Base-by-base conservation (phyloP, 2,888 invertebrate species). In the Cabera pusaria region DNA sequence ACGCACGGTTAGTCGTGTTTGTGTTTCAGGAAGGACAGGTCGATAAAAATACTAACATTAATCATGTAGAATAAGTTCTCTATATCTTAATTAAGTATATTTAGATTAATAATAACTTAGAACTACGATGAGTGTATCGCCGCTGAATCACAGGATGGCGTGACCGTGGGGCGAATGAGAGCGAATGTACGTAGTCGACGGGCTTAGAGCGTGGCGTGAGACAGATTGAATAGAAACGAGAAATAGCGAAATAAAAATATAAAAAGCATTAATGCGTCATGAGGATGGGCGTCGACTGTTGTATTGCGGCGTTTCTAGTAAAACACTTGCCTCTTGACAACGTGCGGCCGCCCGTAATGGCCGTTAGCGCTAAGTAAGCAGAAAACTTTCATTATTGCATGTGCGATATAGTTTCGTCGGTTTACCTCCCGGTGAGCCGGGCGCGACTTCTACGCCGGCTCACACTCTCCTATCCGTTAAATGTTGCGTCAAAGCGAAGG, bases 1-100 rank as follows among this genome's bases (percentile, higher is more conserved):
- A 46, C 31, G 21, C 3, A 35, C 39, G 8, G 22, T 36, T 37
- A 32, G 55, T 66, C 76, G 76, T 81, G 78, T 81, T 80, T 76
- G 72, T 92, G 91, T 93, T 93, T 92, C 89, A 94, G 92, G 92
- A 94, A 93, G 92, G 94, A 93, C 77, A 94, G 92, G 91, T 94
- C 93, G 92, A 94, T 93, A 92, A 94, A 94, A 92, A 94, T 93
- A 92, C 94, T 93, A 90, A 79, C 87, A 91, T 91, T 88, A 87
- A 86, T 87, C 46, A 74, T 86, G 79, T 80, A 86, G 82, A 84
- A 82, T 69, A 78, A 71, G 78, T 79, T 72, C 76, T 72, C 76
- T 64, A 55, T 69, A 65, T 52, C 72, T 75, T 76, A 75, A 69
- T 55, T 50, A 40, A 25, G 34, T 28, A 33, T 28, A 64, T 63